Percentiles rank a stretch among this genome's conserved stretches.
Evolutionary conservation across 2,113 vertebrate species (phyloP).

Genomic region (Sinocyclocheilus anshuiensis): DNA sequence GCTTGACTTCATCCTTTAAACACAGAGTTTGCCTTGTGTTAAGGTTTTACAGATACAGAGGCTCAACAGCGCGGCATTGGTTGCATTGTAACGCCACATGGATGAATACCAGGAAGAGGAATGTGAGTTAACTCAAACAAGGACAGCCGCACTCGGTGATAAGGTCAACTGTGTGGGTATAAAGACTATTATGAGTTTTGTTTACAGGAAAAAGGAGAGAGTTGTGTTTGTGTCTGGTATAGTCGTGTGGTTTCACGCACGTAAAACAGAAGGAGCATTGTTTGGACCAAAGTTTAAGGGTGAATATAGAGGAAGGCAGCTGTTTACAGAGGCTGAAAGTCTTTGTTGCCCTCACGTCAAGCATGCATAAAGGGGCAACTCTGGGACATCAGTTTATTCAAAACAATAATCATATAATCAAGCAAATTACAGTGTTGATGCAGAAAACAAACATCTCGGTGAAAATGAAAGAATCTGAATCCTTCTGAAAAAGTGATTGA

Average conservation of each 20-base stretch:
- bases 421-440: conserved; percentile 20
- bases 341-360: conserved; percentile 42
- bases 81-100: conserved; percentile 10
- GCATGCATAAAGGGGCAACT: conserved; percentile 28
- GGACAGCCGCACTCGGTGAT: neutral
- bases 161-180: conserved; percentile 27
- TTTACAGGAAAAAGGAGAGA: conserved; percentile 23
- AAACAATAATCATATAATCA: conserved; percentile 44
- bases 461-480: neutral
- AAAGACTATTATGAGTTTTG: conserved; percentile 12
- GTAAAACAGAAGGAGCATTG: conserved; percentile 28
- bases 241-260: conserved; percentile 19
- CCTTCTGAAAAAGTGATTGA: neutral
- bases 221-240: conserved; percentile 1
- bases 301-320: conserved; percentile 21
- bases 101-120: conserved; percentile 42
- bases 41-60: conserved; percentile 26
- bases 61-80: neutral
- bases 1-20: conserved; percentile 25
- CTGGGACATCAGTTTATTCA: conserved; percentile 31
- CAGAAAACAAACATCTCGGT: neutral
- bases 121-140: neutral
- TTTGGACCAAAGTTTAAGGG: conserved; percentile 29
- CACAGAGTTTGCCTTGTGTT: conserved; percentile 29
- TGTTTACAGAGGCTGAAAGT: conserved; percentile 36